Base-by-base conservation (phyloP, 2,113 vertebrate genomes). In the Leiothrix lutea region DNA sequence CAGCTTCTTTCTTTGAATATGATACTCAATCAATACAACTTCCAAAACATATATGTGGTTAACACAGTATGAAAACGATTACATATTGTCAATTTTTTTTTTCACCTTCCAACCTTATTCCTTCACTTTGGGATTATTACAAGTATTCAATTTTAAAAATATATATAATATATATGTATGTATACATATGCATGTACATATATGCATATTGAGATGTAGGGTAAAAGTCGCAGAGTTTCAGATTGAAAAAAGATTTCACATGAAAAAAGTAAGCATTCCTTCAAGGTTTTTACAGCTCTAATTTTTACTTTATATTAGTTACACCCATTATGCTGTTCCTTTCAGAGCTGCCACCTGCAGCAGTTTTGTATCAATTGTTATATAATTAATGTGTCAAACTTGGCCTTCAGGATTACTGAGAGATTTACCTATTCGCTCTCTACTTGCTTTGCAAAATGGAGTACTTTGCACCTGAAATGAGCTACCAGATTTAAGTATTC, bases 301-400 rank as follows among this genome's bases (percentile, higher is more conserved):
- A 54, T 78, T 93, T 70, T 91, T 29, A 47, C 33, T 87, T 72
- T 72, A 20, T 25, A 15, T 77, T 80, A 91, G 44, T 54, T 83
- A 61, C 28, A 70, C 22, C 3, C 11, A 45, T 44, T 44, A 48
- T 25, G 22, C 42, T 62, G 11, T 26, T 80, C 60, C 31, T 80
- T 86, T 77, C 70, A 65, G 50, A 95, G 58, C 36, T 88, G n/a
- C 31, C n/a, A 73, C 62, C 42, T 80, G 72, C 58, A 90, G 82
- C 26, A 56, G 22, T 64, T 90, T 88, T 62, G 60, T 42, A 71
- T 40, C 47, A 78, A 69, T 62, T 74, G 20, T 71, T 75, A 22
- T 19, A 25, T 53, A 83, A 92, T 60, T 90, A n/a, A 66, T 16
- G 11, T 80, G 66, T 72, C 75, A 69, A 38, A 82, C 14, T 40